Conservation (phyloP, 1,140 invertebrate genomes). For the Orchesella cincta region DNA sequence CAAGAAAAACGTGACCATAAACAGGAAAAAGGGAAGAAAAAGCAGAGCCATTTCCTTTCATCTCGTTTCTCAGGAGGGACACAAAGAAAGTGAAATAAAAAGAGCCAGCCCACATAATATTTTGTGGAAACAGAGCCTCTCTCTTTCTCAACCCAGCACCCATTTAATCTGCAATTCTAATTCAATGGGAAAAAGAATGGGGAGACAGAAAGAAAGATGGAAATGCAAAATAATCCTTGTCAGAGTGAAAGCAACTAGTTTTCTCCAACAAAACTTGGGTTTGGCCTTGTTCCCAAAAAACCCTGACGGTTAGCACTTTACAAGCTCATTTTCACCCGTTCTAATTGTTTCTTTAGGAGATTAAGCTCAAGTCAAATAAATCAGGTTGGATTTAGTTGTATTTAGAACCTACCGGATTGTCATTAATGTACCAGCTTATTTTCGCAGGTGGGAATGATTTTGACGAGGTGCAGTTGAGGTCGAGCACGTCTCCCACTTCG, state of each 20-base stretch:
- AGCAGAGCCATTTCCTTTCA: background rate
- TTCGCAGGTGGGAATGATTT: constrained; percentile 75
- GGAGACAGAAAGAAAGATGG: background rate
- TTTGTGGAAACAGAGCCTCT: background rate
- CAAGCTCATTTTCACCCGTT: too few relatives aligned
- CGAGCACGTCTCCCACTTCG: constrained; percentile 75
- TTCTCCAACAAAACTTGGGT: too few relatives aligned
- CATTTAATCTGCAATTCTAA: constrained; percentile 21
- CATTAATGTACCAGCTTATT: constrained; percentile 80
- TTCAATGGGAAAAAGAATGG: background rate
- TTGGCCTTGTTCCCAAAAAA: too few relatives aligned
- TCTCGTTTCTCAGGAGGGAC: too few relatives aligned
- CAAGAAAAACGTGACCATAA: background rate
- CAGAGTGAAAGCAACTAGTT: too few relatives aligned
- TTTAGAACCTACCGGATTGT: constrained; percentile 66
- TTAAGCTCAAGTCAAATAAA: too few relatives aligned
- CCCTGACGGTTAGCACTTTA: too few relatives aligned
- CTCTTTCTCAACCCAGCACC: background rate
- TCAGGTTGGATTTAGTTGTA: too few relatives aligned
- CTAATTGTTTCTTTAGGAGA: too few relatives aligned
- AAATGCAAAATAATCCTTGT: constrained; percentile 13
- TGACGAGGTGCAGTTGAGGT: constrained; percentile 79
- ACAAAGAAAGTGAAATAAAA: too few relatives aligned
- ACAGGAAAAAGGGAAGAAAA: background rate
- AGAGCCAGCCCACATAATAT: too few relatives aligned